Percentiles rank a stretch among this genome's conserved stretches.
phyloP scores from a whole-genome alignment of 2,888 invertebrate genomes.

The Cenopis cana region DNA sequence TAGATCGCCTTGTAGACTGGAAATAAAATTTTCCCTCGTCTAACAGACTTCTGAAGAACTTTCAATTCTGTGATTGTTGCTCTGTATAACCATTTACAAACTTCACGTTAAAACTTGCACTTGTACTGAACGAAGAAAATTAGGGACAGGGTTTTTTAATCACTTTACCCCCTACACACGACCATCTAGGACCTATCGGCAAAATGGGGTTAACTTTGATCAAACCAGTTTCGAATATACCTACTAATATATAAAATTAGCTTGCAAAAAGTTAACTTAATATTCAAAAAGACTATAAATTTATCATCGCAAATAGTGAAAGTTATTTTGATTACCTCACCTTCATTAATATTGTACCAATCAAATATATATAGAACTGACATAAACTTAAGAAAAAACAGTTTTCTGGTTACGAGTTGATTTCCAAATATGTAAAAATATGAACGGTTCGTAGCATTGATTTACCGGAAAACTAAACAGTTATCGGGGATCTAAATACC shows the following conservation, averaged over 20 bases:
- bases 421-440: constrained; percentile 43
- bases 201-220: too few species aligned
- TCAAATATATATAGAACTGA: constrained; percentile 28
- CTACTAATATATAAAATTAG: too few species aligned
- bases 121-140: too few species aligned
- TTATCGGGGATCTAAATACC: constrained; percentile 37
- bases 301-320: not conserved
- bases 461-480: constrained; percentile 17
- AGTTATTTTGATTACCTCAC: constrained; percentile 20
- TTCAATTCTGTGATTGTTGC: too few species aligned
- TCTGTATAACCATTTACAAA: too few species aligned
- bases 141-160: too few species aligned
- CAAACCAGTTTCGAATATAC: too few species aligned
- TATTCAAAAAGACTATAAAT: not conserved
- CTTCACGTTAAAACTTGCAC: too few species aligned
- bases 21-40: not conserved
- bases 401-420: constrained; percentile 24
- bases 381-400: constrained; percentile 27
- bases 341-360: constrained; percentile 4
- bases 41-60: too few species aligned
- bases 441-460: constrained; percentile 35
- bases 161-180: too few species aligned
- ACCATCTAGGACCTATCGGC: too few species aligned
- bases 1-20: not conserved
- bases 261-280: too few species aligned